Evolutionary conservation across 2,888 invertebrate genomes (phyloP), one percentile per base, ranked within the genome.

Genomic region (Brachycybe producta): DNA sequence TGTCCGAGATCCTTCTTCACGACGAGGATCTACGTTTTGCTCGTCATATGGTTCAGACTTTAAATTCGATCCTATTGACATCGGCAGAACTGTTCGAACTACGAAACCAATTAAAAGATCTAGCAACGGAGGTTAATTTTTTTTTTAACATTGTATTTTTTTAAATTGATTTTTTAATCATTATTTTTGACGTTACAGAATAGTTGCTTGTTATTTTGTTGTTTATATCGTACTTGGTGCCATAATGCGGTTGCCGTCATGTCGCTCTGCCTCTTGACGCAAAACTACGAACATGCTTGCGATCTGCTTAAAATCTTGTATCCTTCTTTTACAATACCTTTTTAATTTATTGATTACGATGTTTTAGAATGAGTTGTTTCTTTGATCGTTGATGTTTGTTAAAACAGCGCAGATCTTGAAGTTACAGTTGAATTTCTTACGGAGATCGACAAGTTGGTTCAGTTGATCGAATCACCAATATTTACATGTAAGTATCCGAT

Each of bases 391-490:
- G 24, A 30, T 17, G n/a, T 32, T 27, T 19, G 17, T n/a, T n/a
- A n/a, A 26, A 8, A 26, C 65, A 95, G 94, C 69, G 88, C 86
- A 27, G 84, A 85, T 63, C 74, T 94, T 54, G 97, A 99, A 71
- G 82, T 98, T 43, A 97, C 95, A 0, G 84, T 97, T 47, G 95
- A 97, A 59, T 84, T 97, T 64, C 74, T 98, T 26, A 85, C 82
- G 13, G 97, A 99, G 74, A 81, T 99, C 55, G 98, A 99, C 66
- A 92, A 95, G 69, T 71, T 98, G 54, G 88, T 98, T 40, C 97
- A 98, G 66, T 74, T 99, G 11, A 83, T 99, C 51, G 98, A 99
- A 71, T 98, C 97, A 13, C 98, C 98, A 3, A 95, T 99, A 66
- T 95, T 98, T 69, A 91, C 95, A 49, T 91, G 95, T 94, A 72